These are phyloP conservation scores for Dasyornis broadbenti DNA, from an alignment of 2,113 vertebrate species.

Conservation along the genomic window DNA sequence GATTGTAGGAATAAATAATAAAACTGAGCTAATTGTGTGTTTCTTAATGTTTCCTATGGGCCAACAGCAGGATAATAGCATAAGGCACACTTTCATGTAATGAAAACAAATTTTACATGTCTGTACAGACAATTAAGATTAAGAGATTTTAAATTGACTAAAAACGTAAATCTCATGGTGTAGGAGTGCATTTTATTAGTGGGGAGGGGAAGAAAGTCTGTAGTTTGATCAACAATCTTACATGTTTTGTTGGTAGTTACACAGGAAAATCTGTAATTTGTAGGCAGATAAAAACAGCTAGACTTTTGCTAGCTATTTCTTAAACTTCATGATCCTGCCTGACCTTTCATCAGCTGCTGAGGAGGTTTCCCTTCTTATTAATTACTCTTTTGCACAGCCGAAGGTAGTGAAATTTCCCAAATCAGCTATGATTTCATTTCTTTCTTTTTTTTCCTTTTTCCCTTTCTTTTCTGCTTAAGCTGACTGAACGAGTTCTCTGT, in stretches of 20 bases:
- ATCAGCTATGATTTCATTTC: background rate
- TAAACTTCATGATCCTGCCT: background rate
- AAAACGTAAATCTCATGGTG: background rate
- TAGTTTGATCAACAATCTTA: background rate
- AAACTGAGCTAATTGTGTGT: background rate
- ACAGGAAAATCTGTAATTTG: background rate
- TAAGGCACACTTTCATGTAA: background rate
- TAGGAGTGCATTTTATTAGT: background rate
- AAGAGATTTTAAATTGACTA: background rate
- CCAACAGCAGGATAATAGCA: background rate
- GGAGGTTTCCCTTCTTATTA: background rate
- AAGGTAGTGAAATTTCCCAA: background rate
- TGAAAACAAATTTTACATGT: background rate
- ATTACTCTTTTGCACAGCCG: background rate
- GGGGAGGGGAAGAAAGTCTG: background rate
- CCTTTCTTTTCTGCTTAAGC: background rate
- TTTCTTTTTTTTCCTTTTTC: too few species aligned
- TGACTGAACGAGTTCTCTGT: background rate
- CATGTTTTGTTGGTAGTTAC: background rate
- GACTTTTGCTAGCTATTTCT: background rate
- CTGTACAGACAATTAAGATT: background rate
- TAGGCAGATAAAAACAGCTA: background rate
- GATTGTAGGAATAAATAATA: background rate
- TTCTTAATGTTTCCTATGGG: background rate
- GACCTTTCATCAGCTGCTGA: background rate